phyloP scores from a whole-genome alignment of 1,140 invertebrate genomes.

The Mya arenaria region DNA sequence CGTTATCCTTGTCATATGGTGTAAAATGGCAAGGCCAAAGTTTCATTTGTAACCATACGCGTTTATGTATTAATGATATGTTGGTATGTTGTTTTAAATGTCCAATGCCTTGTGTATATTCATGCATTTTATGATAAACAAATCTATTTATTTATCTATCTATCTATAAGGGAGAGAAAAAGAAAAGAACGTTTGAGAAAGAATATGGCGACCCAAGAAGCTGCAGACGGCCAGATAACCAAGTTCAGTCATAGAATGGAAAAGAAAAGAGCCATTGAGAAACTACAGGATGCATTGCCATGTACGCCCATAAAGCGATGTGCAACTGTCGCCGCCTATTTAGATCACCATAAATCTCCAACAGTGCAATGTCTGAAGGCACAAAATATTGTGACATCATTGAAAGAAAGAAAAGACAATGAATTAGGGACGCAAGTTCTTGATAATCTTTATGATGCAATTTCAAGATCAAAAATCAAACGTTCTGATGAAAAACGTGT shows the following conservation, averaged over 20 bases:
- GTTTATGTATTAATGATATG: too few relatives aligned
- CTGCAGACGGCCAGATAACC: too few relatives aligned
- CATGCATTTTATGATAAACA: too few relatives aligned
- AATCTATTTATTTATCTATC: too few relatives aligned
- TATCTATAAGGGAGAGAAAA: too few relatives aligned
- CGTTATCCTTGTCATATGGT: too few relatives aligned
- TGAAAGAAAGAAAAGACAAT: not conserved
- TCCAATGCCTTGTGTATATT: too few relatives aligned
- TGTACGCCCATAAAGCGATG: not conserved
- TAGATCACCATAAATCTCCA: not conserved
- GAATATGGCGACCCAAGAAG: too few relatives aligned
- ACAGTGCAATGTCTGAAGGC: not conserved
- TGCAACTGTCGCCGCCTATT: not conserved
- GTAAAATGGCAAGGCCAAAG: too few relatives aligned
- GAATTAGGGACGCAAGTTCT: not conserved
- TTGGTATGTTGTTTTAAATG: too few relatives aligned
- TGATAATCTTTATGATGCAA: not conserved
- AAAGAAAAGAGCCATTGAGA: constrained; percentile 2
- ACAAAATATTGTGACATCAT: not conserved
- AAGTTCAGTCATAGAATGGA: not conserved
- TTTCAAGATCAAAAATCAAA: not conserved
- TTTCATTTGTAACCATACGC: too few relatives aligned
- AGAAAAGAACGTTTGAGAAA: too few relatives aligned
- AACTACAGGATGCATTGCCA: not conserved
- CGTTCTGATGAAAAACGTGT: not conserved